phyloP scores from a whole-genome alignment of 2,113 vertebrate species.

The Bos javanicus region DNA sequence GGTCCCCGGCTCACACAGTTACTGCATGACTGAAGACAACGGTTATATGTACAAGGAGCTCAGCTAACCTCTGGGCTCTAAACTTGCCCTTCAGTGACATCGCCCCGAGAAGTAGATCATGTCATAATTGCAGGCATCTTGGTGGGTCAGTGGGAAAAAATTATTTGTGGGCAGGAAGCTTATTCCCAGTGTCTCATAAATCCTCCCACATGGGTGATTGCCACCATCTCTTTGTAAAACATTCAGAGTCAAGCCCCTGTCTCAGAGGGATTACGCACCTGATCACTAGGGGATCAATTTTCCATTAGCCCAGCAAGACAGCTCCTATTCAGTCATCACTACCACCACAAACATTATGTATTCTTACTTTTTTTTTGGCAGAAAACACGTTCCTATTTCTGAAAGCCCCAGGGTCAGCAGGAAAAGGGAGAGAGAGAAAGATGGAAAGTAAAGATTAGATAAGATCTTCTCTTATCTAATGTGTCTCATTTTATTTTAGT shows the following conservation, averaged over 20 bases:
- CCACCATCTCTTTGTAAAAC: conserved; percentile 36
- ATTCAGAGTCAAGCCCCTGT: neutral
- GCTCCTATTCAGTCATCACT: neutral
- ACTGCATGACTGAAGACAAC: neutral
- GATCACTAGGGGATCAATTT: conserved; percentile 39
- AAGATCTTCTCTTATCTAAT: neutral
- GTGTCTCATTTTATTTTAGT: neutral
- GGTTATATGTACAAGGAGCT: neutral
- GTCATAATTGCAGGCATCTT: neutral
- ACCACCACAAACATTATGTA: neutral
- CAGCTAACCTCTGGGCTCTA: neutral
- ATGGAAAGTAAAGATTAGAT: neutral
- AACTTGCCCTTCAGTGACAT: neutral
- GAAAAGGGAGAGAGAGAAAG: neutral
- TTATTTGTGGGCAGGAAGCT: neutral
- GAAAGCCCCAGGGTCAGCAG: neutral
- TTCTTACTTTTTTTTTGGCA: neutral
- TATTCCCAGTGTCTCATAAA: conserved; percentile 33
- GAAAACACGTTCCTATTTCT: conserved; percentile 23
- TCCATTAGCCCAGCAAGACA: conserved; percentile 34
- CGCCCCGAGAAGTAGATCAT: neutral
- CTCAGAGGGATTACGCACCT: neutral
- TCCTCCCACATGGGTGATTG: neutral
- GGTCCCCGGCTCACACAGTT: neutral
- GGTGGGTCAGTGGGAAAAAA: neutral